These are phyloP conservation scores for Megalops cyprinoides DNA, from an alignment of 2,797 vertebrate genomes.

Conservation along the genomic window DNA sequence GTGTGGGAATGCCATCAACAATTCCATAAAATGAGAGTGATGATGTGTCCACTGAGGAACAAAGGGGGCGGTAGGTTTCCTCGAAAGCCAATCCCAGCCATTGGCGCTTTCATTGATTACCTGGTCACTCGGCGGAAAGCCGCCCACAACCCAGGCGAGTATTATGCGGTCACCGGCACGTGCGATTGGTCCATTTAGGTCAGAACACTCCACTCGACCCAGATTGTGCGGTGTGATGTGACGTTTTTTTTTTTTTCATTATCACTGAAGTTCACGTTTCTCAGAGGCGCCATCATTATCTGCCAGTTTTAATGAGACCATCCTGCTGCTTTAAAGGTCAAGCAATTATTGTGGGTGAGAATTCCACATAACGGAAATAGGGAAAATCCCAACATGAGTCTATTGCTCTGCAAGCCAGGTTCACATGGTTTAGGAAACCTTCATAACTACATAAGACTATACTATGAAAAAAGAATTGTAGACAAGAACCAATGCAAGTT, in stretches of 20 bases:
- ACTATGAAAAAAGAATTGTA: too few relatives aligned
- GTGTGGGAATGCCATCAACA: background rate
- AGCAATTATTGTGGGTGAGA: constrained; percentile 94
- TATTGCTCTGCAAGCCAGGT: too few relatives aligned
- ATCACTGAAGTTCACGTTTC: constrained; percentile 93
- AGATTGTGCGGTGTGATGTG: too few relatives aligned
- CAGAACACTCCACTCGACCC: background rate
- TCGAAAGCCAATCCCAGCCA: constrained; percentile 35
- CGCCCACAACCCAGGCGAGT: too few relatives aligned
- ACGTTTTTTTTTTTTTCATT: constrained; percentile 97
- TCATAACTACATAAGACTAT: too few relatives aligned
- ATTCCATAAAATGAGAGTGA: background rate
- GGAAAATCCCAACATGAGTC: too few relatives aligned
- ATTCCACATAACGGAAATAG: too few relatives aligned
- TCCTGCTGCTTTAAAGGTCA: constrained; percentile 94
- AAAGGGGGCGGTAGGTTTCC: background rate
- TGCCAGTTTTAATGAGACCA: constrained; percentile 97
- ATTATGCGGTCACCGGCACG: background rate
- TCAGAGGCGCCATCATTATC: constrained; percentile 87
- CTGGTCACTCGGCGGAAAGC: constrained; percentile 60
- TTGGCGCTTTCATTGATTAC: constrained; percentile 66
- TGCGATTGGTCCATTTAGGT: background rate
- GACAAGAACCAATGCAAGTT: too few relatives aligned
- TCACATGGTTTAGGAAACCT: too few relatives aligned
- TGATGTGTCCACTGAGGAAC: constrained; percentile 50